These are phyloP conservation scores for Ceyx margarethae DNA, from an alignment of 2,113 vertebrate species.

Conservation along the genomic window DNA sequence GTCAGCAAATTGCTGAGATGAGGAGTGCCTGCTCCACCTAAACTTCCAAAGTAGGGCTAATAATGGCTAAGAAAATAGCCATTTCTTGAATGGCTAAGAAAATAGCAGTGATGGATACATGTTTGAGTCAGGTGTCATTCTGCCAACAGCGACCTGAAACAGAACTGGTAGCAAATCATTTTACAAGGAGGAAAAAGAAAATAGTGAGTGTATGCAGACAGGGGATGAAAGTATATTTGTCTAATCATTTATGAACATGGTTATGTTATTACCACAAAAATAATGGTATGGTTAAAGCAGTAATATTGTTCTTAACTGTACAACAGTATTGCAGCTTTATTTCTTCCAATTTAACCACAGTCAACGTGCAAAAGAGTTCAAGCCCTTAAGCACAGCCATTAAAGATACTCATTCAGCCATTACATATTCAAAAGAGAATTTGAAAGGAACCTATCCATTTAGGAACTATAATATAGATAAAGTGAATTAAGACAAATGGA, in stretches of 20 bases:
- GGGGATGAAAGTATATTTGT: neutral
- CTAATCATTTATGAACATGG: neutral
- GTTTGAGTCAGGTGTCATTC: neutral
- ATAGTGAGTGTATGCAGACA: neutral
- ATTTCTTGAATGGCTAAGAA: neutral
- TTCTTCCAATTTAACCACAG: neutral
- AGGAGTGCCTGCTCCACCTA: neutral
- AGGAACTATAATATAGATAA: neutral
- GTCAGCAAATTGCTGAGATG: neutral
- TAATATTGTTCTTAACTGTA: neutral
- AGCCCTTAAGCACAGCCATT: neutral
- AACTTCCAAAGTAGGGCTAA: neutral
- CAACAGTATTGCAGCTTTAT: neutral
- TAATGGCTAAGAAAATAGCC: neutral
- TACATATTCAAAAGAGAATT: neutral
- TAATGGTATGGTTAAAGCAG: neutral
- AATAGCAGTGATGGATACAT: rapidly evolving
- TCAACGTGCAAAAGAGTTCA: neutral
- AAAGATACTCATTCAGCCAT: neutral
- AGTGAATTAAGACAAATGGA: neutral
- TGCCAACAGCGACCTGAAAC: neutral
- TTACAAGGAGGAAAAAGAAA: neutral
- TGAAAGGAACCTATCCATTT: neutral
- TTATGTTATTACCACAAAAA: neutral
- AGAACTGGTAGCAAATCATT: neutral